Conservation (phyloP, 1,140 invertebrate genomes). For the Leptonema lineaticorne region DNA sequence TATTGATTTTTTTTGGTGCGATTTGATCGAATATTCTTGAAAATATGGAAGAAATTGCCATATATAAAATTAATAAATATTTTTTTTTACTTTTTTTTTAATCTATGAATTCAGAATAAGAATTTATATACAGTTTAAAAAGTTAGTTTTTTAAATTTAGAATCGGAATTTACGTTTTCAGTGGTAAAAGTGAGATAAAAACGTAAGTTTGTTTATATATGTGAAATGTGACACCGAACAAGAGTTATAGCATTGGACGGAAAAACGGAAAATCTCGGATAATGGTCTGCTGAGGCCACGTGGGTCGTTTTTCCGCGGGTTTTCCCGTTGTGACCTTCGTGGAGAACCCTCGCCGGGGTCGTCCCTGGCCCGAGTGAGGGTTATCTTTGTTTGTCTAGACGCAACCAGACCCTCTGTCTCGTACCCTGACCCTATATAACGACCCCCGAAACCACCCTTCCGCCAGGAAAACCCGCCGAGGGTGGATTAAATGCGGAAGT, state of each 20-base stretch:
- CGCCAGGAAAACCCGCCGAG: not conserved
- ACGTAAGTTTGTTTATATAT: too few relatives aligned
- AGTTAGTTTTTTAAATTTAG: too few relatives aligned
- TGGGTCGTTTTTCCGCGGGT: constrained; percentile 10
- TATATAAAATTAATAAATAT: too few relatives aligned
- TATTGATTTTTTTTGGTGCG: not conserved
- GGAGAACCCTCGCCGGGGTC: constrained; percentile 6
- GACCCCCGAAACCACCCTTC: not conserved
- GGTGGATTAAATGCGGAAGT: constrained; percentile 29
- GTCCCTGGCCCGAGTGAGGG: constrained; percentile 9
- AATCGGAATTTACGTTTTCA: too few relatives aligned
- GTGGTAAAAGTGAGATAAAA: too few relatives aligned
- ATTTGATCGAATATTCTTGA: not conserved
- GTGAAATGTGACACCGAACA: too few relatives aligned
- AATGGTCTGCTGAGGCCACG: not conserved
- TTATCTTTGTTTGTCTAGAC: constrained; percentile 38
- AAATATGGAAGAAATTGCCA: too few relatives aligned
- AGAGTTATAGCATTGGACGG: too few relatives aligned
- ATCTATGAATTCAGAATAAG: too few relatives aligned
- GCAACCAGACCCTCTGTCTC: constrained; percentile 18
- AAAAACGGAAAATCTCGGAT: not conserved
- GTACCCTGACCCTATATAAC: not conserved
- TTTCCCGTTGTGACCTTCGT: constrained; percentile 22
- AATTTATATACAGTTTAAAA: too few relatives aligned
- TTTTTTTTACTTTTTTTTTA: too few relatives aligned